phyloP scores from a whole-genome alignment of 2,113 vertebrate species.

The Gasterosteus aculeatus region DNA sequence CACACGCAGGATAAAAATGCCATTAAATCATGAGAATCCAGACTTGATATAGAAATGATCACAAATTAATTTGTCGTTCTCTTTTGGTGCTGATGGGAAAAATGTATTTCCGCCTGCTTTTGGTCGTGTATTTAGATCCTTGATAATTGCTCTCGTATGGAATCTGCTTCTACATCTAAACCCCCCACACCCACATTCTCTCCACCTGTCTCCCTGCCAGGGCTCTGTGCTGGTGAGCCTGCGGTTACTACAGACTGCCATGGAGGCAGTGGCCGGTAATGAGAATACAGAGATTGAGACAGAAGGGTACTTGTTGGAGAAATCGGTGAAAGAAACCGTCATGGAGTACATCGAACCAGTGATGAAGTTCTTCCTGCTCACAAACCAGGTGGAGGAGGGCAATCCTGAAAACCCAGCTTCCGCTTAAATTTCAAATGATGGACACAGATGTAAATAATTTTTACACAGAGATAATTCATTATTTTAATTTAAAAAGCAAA shows the following conservation, averaged over 20 bases:
- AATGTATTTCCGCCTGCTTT: neutral
- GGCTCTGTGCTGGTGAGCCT: conserved; percentile 84
- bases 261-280: conserved; percentile 83
- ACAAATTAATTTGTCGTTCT: neutral
- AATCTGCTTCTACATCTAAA: neutral
- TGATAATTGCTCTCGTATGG: neutral
- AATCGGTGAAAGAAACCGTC: conserved; percentile 83
- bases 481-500: conserved; percentile 19
- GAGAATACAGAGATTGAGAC: conserved; percentile 84
- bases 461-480: conserved; percentile 22
- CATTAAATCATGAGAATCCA: neutral
- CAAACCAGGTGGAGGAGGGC: conserved; percentile 77
- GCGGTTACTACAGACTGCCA: conserved; percentile 86
- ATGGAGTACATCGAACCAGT: conserved; percentile 71
- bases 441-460: conserved; percentile 60
- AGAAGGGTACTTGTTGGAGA: conserved; percentile 87
- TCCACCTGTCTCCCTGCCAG: conserved; percentile 60
- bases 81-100: neutral
- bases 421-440: conserved; percentile 47
- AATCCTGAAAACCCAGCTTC: conserved; percentile 17
- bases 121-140: neutral
- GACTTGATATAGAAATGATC: neutral
- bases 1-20: too few relatives aligned
- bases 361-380: conserved; percentile 75
- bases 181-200: neutral